A percentile compares a stretch with the other conserved stretches of the same genome.
phyloP scores from a whole-genome alignment of 1,140 invertebrate genomes.

The Drosophila auraria region DNA sequence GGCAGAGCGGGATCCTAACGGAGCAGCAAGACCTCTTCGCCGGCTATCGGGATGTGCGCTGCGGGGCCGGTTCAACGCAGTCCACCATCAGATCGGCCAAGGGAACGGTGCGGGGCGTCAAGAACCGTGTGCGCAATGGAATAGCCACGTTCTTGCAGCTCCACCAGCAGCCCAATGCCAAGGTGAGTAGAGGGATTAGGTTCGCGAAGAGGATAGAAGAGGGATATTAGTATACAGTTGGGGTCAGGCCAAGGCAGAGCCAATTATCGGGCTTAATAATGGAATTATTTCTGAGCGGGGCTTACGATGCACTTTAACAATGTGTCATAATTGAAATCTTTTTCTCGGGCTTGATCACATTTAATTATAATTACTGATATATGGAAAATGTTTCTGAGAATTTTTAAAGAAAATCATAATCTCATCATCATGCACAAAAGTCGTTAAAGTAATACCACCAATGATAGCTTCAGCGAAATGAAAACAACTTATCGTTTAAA shows the following conservation, averaged over 20 bases:
- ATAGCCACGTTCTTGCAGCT: slow-evolving; percentile 98
- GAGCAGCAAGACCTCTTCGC: slow-evolving; percentile 90
- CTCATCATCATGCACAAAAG: neutral
- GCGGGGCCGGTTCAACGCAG: slow-evolving; percentile 88
- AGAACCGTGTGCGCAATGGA: slow-evolving; percentile 96
- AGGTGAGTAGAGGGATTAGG: slow-evolving; percentile 86
- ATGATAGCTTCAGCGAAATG: neutral
- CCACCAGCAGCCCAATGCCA: slow-evolving; percentile 88
- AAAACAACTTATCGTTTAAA: neutral
- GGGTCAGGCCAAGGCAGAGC: slow-evolving; percentile 7
- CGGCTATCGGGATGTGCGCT: slow-evolving; percentile 92
- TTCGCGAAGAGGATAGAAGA: neutral
- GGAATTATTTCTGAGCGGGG: neutral
- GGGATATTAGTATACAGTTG: neutral
- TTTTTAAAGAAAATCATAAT: neutral
- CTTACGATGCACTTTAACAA: neutral
- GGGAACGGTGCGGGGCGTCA: slow-evolving; percentile 96
- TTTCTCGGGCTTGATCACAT: neutral
- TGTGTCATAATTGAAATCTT: too few species aligned
- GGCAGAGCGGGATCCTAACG: slow-evolving; percentile 24
- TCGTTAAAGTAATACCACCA: neutral
- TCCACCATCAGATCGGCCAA: slow-evolving; percentile 94
- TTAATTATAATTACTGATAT: too few species aligned
- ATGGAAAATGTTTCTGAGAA: neutral
- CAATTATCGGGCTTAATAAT: neutral